Evolutionary conservation across 2,113 vertebrate genomes (phyloP).

Genomic region (Psittacus erithacus): DNA sequence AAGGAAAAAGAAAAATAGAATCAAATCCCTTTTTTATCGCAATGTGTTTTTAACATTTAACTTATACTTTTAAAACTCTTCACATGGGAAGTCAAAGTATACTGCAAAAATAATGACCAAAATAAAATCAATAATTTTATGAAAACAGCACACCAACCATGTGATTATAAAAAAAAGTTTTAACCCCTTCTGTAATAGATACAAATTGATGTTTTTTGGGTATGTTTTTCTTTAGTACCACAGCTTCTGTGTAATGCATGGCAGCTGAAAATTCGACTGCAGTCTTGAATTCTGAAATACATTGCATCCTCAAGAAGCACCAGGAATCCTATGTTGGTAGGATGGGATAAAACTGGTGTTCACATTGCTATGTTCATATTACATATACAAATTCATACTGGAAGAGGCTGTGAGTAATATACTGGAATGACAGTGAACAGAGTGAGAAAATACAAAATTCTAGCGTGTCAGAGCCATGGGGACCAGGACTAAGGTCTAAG

Average conservation of each 20-base stretch:
- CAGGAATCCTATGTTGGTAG: not conserved
- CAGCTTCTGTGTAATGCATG: not conserved
- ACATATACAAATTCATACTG: not conserved
- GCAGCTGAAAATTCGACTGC: not conserved
- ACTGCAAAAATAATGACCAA: not conserved
- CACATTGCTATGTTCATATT: not conserved
- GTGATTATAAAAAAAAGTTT: not conserved
- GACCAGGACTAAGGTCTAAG: not conserved
- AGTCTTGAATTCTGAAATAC: not conserved
- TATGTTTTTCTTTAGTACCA: not conserved
- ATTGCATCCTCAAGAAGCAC: not conserved
- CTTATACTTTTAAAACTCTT: not conserved
- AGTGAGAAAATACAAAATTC: not conserved
- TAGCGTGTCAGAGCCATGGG: not conserved
- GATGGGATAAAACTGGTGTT: not conserved
- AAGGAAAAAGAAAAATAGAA: not conserved
- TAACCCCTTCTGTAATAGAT: not conserved
- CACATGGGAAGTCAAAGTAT: not conserved
- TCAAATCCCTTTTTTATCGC: not conserved
- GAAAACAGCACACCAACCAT: not conserved
- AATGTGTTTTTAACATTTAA: not conserved
- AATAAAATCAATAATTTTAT: not conserved
- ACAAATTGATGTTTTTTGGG: not conserved
- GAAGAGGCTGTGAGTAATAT: not conserved
- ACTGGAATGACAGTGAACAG: not conserved